Evolutionary conservation across 1,140 invertebrate genomes (phyloP).

Genomic region (Tetranychus urticae): DNA sequence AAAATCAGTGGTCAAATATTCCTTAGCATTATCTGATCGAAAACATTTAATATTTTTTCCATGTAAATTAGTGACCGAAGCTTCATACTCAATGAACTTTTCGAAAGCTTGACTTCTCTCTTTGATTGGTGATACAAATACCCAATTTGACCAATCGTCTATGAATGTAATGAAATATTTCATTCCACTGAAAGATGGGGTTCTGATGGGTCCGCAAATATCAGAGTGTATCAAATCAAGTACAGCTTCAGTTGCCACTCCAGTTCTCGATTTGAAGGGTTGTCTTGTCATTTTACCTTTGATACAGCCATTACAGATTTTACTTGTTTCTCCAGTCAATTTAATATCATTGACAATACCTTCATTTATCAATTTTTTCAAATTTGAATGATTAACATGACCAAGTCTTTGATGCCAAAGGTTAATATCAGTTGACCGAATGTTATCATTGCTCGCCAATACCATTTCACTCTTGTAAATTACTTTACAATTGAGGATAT

Average conservation of each 20-base stretch:
- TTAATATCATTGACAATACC: too few relatives aligned
- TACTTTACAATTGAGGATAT: too few relatives aligned
- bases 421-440: too few relatives aligned
- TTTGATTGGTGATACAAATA: too few relatives aligned
- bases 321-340: background rate
- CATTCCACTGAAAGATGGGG: slow-evolving; percentile 15
- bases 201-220: slow-evolving; percentile 23
- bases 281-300: background rate
- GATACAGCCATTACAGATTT: background rate
- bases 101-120: too few relatives aligned
- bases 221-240: slow-evolving; percentile 13
- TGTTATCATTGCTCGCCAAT: too few relatives aligned
- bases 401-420: too few relatives aligned
- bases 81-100: too few relatives aligned
- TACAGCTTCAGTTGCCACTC: background rate
- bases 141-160: slow-evolving; percentile 19
- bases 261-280: background rate
- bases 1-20: background rate
- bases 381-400: too few relatives aligned
- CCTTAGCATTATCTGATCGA: slow-evolving; percentile 7
- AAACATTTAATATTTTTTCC: slow-evolving; percentile 3
- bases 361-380: too few relatives aligned
- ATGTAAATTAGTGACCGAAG: slow-evolving; percentile 1
- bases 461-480: too few relatives aligned
- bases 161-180: slow-evolving; percentile 21